phyloP scores from a whole-genome alignment of 2,797 vertebrate genomes.

The Macropodus opercularis region DNA sequence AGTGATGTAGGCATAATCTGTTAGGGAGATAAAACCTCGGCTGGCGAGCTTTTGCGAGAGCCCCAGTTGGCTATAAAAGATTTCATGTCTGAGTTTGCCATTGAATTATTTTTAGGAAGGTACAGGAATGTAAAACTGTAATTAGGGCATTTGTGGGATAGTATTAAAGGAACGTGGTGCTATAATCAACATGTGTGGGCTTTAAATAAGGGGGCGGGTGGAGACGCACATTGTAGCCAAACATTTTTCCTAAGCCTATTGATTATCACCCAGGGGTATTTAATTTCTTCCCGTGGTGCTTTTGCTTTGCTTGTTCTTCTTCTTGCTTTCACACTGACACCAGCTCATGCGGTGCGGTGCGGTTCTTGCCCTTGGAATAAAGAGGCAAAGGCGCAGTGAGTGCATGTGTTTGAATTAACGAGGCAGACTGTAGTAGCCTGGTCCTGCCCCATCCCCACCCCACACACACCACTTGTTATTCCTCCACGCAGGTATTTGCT shows the following conservation, averaged over 20 bases:
- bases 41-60: conserved; percentile 3
- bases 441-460: conserved; percentile 51
- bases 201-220: conserved; percentile 38
- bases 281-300: conserved; percentile 18
- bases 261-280: conserved; percentile 40
- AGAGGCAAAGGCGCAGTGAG: conserved; percentile 63
- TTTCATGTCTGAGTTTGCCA: conserved; percentile 7
- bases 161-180: not conserved
- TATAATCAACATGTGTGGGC: conserved; percentile 69
- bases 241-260: conserved; percentile 43
- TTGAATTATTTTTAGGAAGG: conserved; percentile 15
- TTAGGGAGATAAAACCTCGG: not conserved
- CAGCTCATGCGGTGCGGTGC: conserved; percentile 38
- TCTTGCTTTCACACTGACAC: conserved; percentile 6
- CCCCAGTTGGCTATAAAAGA: not conserved
- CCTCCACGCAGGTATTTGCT: conserved; percentile 23
- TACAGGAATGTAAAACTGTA: conserved; percentile 31
- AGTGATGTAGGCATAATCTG: not conserved
- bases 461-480: conserved; percentile 43
- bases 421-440: conserved; percentile 55
- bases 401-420: conserved; percentile 60
- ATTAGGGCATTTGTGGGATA: not conserved
- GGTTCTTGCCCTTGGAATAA: conserved; percentile 70
- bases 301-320: conserved; percentile 12
- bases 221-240: conserved; percentile 44